Evolutionary conservation across 2,888 invertebrate genomes (phyloP), one percentile per base, ranked within the genome.

Genomic region (Petrolisthes manimaculis): DNA sequence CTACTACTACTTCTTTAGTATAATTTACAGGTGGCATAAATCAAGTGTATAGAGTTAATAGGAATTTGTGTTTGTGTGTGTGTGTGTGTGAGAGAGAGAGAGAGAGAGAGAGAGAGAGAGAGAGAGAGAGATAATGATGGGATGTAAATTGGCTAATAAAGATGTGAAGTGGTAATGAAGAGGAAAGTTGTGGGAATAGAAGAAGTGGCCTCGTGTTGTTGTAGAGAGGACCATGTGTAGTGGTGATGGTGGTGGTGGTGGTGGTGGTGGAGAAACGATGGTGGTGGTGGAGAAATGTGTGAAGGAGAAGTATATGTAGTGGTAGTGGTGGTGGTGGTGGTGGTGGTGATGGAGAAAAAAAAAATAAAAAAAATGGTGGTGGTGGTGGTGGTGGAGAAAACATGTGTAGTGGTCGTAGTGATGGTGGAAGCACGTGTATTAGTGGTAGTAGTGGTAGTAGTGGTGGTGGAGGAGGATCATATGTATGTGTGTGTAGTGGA

Each of bases 101-200:
- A 55, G 56, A 80, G 80, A 21, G 80, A 54, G 56, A 56, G 80
- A 55, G 81, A 81, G 81, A 61, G 61, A 61, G 61, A 81, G 61
- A 61, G 61, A 81, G 81, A 61, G 81, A 81, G 24, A 21, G 24
- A 61, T 14, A 56, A 5, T 55, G 56, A 80, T 2, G 51, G 3
- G 4, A n/a, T 24, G 53, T 5, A 53, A 54, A 54, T 77, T 12
- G 37, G 37, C 54, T 6, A 78, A 14, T 12, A 78, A 78, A 37
- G 53, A 78, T 12, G 51, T 37, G 21, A 8, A 51, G 21, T 75
- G 8, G n/a, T 75, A 75, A 75, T 75, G 67, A 61, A 61, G 8
- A 14, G 67, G 8, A 12, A 61, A 14, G 14, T 61, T 12, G 14
- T 61, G 67, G 14, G 14, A 61, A 12, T 12, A 61, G 67, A 12